These are phyloP conservation scores for Drosophila gaucha DNA, from an alignment of 2,888 invertebrate genomes.

Conservation along the genomic window DNA sequence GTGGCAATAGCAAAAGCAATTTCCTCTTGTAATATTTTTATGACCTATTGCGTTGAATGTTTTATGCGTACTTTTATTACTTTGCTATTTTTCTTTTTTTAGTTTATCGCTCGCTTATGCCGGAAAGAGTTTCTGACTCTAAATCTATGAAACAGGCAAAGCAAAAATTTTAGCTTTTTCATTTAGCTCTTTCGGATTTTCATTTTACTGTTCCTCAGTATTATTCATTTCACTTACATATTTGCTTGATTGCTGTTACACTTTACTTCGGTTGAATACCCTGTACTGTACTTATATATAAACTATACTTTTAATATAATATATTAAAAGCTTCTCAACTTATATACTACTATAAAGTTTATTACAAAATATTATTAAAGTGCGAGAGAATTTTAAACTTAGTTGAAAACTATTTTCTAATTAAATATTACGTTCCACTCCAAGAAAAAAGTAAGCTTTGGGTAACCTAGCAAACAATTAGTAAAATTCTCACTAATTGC, in stretches of 20 bases:
- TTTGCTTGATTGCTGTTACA: slow-evolving; percentile 30
- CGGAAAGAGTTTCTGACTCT: slow-evolving; percentile 18
- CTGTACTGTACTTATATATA: too few species aligned
- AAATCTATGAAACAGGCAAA: slow-evolving; percentile 7
- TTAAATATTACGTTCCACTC: neutral
- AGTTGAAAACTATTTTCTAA: neutral
- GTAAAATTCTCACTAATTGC: neutral
- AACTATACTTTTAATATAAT: too few species aligned
- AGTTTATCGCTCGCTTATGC: slow-evolving; percentile 15
- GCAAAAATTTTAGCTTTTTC: slow-evolving; percentile 14
- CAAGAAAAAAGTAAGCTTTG: too few species aligned
- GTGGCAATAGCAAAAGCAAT: slow-evolving; percentile 27
- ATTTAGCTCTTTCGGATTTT: slow-evolving; percentile 11
- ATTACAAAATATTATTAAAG: neutral
- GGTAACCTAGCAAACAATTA: too few species aligned
- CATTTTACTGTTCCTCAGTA: neutral
- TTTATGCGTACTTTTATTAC: slow-evolving; percentile 18
- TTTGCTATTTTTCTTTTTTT: neutral
- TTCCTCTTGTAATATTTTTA: slow-evolving; percentile 38
- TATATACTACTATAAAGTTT: neutral
- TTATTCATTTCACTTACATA: slow-evolving; percentile 21
- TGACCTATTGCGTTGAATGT: slow-evolving; percentile 26
- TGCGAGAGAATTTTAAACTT: neutral
- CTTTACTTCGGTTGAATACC: too few species aligned
- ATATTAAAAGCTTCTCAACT: too few species aligned